phyloP scores from a whole-genome alignment of 2,888 invertebrate species.

The Lasioglossum pauxillum region DNA sequence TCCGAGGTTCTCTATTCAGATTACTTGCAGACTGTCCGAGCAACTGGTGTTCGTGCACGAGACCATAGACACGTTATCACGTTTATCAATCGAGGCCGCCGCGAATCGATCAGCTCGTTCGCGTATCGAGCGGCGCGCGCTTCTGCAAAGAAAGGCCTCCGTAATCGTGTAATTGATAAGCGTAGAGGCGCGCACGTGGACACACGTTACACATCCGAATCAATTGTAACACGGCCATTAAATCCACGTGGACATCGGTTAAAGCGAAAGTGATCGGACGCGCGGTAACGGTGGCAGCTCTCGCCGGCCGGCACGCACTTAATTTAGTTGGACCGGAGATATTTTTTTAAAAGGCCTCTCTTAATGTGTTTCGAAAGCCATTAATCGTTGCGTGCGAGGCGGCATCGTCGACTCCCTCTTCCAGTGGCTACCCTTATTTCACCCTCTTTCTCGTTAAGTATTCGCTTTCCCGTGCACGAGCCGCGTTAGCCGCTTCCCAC shows the following conservation, averaged over 20 bases:
- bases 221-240: slow-evolving; percentile 26
- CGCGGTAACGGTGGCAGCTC: not conserved
- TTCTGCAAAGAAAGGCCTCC: not conserved
- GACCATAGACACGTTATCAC: slow-evolving; percentile 25
- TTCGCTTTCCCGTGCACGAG: slow-evolving; percentile 68
- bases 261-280: not conserved
- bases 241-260: slow-evolving; percentile 43
- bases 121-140: slow-evolving; percentile 26
- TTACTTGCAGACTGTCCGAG: slow-evolving; percentile 68
- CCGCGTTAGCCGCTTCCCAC: slow-evolving; percentile 68
- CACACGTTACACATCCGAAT: slow-evolving; percentile 9
- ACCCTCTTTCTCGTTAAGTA: slow-evolving; percentile 67
- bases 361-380: slow-evolving; percentile 71
- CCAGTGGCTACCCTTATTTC: slow-evolving; percentile 55
- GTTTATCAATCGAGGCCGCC: slow-evolving; percentile 42
- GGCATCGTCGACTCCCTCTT: slow-evolving; percentile 50
- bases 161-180: slow-evolving; percentile 39
- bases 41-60: slow-evolving; percentile 77
- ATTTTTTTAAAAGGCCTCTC: slow-evolving; percentile 70
- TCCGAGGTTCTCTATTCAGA: slow-evolving; percentile 35
- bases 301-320: slow-evolving; percentile 39
- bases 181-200: slow-evolving; percentile 15
- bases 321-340: slow-evolving; percentile 63
- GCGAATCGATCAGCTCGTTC: slow-evolving; percentile 33
- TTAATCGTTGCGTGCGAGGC: slow-evolving; percentile 72